These are phyloP conservation scores for Caenorhabditis macrosperma DNA, from an alignment of 2,888 invertebrate species.

Conservation along the genomic window DNA sequence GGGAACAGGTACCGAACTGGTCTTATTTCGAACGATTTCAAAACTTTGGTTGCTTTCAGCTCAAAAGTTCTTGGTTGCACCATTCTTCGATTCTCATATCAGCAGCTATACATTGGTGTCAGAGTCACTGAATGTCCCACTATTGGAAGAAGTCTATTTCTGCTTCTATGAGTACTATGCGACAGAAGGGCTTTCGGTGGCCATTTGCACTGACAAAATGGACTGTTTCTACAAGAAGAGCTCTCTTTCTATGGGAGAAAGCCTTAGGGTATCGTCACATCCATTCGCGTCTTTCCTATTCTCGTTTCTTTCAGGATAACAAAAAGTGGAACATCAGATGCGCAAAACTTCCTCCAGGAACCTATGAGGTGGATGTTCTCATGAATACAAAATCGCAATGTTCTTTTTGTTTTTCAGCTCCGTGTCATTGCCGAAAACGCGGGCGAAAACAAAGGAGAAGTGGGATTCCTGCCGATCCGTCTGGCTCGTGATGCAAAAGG, in stretches of 20 bases:
- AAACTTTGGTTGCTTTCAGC: slow-evolving; percentile 44
- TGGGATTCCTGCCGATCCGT: slow-evolving; percentile 73
- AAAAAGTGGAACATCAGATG: slow-evolving; percentile 73
- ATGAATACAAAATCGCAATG: background rate
- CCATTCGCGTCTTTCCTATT: slow-evolving; percentile 7
- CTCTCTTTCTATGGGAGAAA: slow-evolving; percentile 57
- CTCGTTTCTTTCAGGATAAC: slow-evolving; percentile 59
- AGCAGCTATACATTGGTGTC: slow-evolving; percentile 68
- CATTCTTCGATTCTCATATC: slow-evolving; percentile 66
- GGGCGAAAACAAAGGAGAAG: slow-evolving; percentile 72
- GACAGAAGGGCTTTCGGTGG: slow-evolving; percentile 66
- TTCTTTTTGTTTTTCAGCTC: slow-evolving; percentile 54
- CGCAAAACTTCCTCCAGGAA: slow-evolving; percentile 69
- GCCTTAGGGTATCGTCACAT: slow-evolving; percentile 32
- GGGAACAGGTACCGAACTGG: slow-evolving; percentile 60
- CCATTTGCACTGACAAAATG: slow-evolving; percentile 71
- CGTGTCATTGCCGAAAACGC: slow-evolving; percentile 73
- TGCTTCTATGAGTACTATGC: slow-evolving; percentile 75
- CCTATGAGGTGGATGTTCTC: slow-evolving; percentile 64
- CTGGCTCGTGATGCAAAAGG: slow-evolving; percentile 62
- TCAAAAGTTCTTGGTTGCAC: slow-evolving; percentile 68
- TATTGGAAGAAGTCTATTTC: slow-evolving; percentile 70
- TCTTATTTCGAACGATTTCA: background rate
- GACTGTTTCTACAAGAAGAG: slow-evolving; percentile 73
- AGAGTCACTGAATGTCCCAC: slow-evolving; percentile 60